Evolutionary conservation across 2,797 vertebrate species (phyloP).

Genomic region (Diplodus puntazzo): DNA sequence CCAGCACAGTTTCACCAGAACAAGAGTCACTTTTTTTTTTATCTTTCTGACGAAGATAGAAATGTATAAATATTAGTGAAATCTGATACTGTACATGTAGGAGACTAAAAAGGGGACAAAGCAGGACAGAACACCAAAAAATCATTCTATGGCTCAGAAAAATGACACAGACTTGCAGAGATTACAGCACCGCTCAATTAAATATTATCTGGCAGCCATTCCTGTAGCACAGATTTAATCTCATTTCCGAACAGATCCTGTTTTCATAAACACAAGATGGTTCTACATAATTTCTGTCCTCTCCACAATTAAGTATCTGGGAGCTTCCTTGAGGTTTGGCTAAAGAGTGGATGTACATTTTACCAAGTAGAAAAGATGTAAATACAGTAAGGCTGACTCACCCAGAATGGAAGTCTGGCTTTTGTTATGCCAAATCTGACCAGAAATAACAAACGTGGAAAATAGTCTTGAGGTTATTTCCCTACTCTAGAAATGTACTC

Average conservation of each 20-base stretch:
- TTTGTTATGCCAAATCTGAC: neutral
- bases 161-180: neutral
- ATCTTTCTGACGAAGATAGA: neutral
- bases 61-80: neutral
- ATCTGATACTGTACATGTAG: neutral
- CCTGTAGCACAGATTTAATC: slow-evolving; percentile 13
- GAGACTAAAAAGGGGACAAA: neutral
- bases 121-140: neutral
- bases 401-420: neutral
- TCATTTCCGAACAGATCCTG: slow-evolving; percentile 5
- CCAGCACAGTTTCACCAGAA: slow-evolving; percentile 5
- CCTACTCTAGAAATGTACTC: neutral
- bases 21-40: slow-evolving; percentile 11
- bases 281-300: neutral
- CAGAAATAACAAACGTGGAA: slow-evolving; percentile 2
- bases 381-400: neutral
- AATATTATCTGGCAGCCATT: slow-evolving; percentile 8
- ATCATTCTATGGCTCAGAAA: neutral
- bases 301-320: neutral
- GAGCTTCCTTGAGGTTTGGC: neutral
- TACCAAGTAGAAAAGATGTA: neutral
- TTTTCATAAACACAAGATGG: slow-evolving; percentile 18
- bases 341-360: too few relatives aligned
- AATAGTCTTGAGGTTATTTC: slow-evolving; percentile 1
- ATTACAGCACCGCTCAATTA: neutral